These are phyloP conservation scores for Diorhabda elongata DNA, from an alignment of 1,140 invertebrate species.

Conservation along the genomic window DNA sequence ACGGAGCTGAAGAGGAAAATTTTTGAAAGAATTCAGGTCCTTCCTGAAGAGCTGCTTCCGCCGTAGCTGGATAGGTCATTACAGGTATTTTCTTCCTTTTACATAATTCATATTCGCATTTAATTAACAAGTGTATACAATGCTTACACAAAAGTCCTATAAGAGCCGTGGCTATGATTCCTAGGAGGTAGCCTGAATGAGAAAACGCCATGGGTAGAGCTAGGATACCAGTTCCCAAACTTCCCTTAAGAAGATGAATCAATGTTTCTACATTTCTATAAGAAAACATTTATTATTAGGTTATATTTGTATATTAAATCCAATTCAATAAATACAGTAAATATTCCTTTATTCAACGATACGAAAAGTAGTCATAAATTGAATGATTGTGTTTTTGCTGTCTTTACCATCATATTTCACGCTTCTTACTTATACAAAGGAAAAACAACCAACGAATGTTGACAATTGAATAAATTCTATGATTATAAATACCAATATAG, in stretches of 20 bases:
- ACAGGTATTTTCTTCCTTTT: conserved; percentile 62
- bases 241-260: conserved; percentile 78
- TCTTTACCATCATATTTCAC: too few species aligned
- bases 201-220: conserved; percentile 84
- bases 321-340: too few species aligned
- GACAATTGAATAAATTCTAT: too few species aligned
- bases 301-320: too few species aligned
- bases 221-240: conserved; percentile 84
- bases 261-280: conserved; percentile 72
- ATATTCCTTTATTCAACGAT: too few species aligned
- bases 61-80: conserved; percentile 66
- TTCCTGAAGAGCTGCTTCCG: conserved; percentile 63
- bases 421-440: too few species aligned
- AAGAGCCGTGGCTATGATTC: conserved; percentile 62
- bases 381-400: too few species aligned
- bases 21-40: conserved; percentile 59
- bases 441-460: too few species aligned
- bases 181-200: conserved; percentile 69
- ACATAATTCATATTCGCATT: conserved; percentile 65
- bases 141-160: conserved; percentile 75
- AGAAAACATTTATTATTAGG: conserved; percentile 12
- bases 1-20: conserved; percentile 59
- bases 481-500: too few species aligned
- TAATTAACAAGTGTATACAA: conserved; percentile 72
- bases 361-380: too few species aligned